Evolutionary conservation across 2,888 invertebrate genomes (phyloP), one percentile per base, ranked within the genome.

Genomic region (Tineola bisselliella): DNA sequence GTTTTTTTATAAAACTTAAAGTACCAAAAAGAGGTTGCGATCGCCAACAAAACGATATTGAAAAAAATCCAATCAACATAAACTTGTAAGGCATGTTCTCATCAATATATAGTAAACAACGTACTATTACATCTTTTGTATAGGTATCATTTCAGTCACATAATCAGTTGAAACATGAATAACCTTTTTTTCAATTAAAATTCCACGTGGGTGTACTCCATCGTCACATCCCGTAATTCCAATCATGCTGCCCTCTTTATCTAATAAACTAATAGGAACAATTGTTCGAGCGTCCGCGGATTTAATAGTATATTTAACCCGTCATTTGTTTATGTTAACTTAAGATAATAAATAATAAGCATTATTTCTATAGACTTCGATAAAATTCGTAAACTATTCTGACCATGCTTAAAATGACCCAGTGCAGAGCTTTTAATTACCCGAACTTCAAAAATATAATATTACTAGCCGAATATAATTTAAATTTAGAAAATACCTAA

Each of bases 231-330:
- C 48, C 48, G 48, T 48, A 48, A 48, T 10, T 54, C 54, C 10
- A 19, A 18, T 19, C 54, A 54, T 58, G 33, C 33, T 33, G 58
- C 8, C 58, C 33, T 33, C 15, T 33, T 15, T 33, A 65, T 66
- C 67, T 65, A 67, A 71, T 74, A 72, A 74, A 66, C 66, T 71
- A 76, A 74, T 74, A 74, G 76, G 76, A 76, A 77, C 80, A 79
- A 81, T 79, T 77, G 79, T 74, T 76, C 75, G 70, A 77, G 77
- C 70, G 78, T 75, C 70, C 72, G 76, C 77, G 80, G 74, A 84
- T 83, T 82, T 76, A 80, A 82, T 82, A 75, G 79, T 81, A 78
- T 80, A 72, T 78, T 81, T 81, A 78, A 81, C 76, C 74, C 72
- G 71, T 75, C 78, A 38, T 54, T 52, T 33, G 43, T 48, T 6